Evolutionary conservation across 2,888 invertebrate genomes (phyloP).

Genomic region (Drosophila phalerata): DNA sequence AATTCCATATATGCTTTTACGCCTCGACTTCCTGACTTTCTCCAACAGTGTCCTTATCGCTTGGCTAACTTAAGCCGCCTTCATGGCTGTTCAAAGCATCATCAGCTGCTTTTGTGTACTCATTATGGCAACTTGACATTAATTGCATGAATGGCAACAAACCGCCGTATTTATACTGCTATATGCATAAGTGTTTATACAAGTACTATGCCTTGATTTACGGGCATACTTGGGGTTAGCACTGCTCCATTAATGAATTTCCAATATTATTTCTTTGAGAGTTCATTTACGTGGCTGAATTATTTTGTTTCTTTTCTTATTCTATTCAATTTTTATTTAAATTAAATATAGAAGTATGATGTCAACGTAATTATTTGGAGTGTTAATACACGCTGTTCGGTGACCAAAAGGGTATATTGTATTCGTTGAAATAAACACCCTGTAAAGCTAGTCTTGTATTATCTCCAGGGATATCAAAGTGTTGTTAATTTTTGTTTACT

Average conservation of each 20-base stretch:
- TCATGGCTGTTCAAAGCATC: conserved; percentile 56
- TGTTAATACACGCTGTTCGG: no score
- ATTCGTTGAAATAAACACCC: no score
- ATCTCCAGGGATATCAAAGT: no score
- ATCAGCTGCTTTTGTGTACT: conserved; percentile 75
- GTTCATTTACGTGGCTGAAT: conserved; percentile 41
- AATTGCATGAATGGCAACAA: conserved; percentile 64
- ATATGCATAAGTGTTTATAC: conserved; percentile 1
- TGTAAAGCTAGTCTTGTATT: no score
- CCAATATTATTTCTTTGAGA: conserved; percentile 59
- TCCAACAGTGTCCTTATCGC: conserved; percentile 34
- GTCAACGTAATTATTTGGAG: no score
- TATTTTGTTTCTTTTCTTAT: conserved; percentile 30
- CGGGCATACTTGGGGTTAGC: neutral
- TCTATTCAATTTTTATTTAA: neutral
- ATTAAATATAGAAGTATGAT: no score
- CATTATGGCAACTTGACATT: conserved; percentile 74
- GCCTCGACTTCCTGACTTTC: conserved; percentile 27
- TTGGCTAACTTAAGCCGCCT: conserved; percentile 33
- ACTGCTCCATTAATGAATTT: conserved; percentile 67
- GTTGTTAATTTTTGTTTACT: no score
- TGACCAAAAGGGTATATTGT: no score
- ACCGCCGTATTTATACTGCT: conserved; percentile 34
- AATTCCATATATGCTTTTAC: conserved; percentile 49
- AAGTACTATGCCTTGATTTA: conserved; percentile 17